Evolutionary conservation across 2,113 vertebrate species (phyloP).

Genomic region (Cyanoderma ruficeps): DNA sequence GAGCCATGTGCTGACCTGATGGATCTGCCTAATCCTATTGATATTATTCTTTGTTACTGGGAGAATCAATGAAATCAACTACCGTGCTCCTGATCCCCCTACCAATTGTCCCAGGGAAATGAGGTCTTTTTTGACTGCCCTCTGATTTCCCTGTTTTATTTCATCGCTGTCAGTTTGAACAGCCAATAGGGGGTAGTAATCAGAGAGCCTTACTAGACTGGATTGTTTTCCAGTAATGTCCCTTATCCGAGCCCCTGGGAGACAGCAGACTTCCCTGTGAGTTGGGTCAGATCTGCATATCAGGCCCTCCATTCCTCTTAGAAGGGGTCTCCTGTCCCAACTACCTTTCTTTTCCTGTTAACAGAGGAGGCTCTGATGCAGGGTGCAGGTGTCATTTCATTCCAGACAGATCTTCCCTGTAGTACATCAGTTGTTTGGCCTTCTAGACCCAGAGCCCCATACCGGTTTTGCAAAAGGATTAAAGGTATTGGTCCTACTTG

Average conservation of each 20-base stretch:
- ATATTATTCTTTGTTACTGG: not conserved
- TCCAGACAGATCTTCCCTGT: not conserved
- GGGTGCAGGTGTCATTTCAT: not conserved
- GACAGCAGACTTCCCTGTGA: not conserved
- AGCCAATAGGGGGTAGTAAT: not conserved
- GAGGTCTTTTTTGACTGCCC: not conserved
- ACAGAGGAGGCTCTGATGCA: not conserved
- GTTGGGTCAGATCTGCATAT: not conserved
- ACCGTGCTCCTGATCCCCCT: not conserved
- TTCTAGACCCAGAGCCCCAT: not conserved
- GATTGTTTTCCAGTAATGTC: not conserved
- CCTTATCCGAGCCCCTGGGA: fast-evolving
- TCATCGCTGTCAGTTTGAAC: not conserved
- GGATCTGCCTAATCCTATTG: not conserved
- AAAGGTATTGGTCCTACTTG: not conserved
- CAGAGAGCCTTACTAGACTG: not conserved
- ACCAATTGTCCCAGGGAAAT: fast-evolving
- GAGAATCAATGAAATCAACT: not conserved
- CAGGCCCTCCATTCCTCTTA: fast-evolving
- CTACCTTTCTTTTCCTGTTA: not conserved
- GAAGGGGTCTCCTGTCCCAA: not conserved
- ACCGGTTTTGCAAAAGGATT: not conserved
- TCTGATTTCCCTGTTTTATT: not conserved
- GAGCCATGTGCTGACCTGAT: not conserved
- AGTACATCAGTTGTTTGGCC: not conserved